Conservation (phyloP, 2,888 invertebrate genomes). For the Scotopteryx bipunctaria region DNA sequence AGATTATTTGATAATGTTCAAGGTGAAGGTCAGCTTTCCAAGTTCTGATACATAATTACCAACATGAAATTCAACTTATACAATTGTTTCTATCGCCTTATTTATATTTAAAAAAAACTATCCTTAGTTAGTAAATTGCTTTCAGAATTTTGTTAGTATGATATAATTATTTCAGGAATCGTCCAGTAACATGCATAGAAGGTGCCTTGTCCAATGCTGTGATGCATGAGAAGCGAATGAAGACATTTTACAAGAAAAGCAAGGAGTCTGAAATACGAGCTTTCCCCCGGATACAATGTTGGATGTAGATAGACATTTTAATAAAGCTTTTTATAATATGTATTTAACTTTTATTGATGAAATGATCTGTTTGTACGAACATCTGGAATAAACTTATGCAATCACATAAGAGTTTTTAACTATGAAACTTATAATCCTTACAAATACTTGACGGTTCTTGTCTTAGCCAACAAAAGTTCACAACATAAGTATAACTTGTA, state of each 20-base stretch:
- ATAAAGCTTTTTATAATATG: too few relatives aligned
- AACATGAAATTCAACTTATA: too few relatives aligned
- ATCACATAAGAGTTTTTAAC: background rate
- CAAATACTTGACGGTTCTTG: too few relatives aligned
- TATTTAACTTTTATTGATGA: constrained; percentile 5
- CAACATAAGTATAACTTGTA: too few relatives aligned
- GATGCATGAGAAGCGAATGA: constrained; percentile 74
- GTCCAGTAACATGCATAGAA: constrained; percentile 83
- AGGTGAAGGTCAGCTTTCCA: too few relatives aligned
- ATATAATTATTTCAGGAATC: constrained; percentile 53
- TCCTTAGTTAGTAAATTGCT: too few relatives aligned
- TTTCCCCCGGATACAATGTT: constrained; percentile 69
- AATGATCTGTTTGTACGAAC: background rate
- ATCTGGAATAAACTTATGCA: background rate
- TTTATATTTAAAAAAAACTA: too few relatives aligned
- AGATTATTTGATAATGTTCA: too few relatives aligned
- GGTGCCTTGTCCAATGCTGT: constrained; percentile 84
- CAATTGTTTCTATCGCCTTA: too few relatives aligned
- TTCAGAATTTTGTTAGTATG: too few relatives aligned
- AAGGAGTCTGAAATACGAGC: constrained; percentile 55
- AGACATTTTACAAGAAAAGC: constrained; percentile 53
- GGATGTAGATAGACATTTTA: constrained; percentile 53
- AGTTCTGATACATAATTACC: too few relatives aligned
- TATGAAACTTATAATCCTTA: background rate
- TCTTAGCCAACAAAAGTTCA: too few relatives aligned